Evolutionary conservation across 2,888 invertebrate species (phyloP).

Genomic region (Isoperla grammatica): DNA sequence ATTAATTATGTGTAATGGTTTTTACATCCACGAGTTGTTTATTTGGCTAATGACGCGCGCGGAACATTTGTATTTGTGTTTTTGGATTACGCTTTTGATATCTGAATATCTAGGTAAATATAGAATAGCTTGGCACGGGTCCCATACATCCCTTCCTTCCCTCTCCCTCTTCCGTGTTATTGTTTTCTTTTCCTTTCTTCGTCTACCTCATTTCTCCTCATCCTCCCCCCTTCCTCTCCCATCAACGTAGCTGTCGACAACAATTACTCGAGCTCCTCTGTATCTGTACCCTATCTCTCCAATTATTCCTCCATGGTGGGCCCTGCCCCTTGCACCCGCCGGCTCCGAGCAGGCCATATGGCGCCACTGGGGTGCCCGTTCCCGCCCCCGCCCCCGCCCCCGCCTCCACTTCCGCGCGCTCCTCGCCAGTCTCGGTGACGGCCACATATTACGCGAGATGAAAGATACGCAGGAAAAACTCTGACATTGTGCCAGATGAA

Average conservation of each 20-base stretch:
- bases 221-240: background rate
- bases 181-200: slow-evolving; percentile 8
- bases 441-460: slow-evolving; percentile 10
- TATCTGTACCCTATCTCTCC: slow-evolving; percentile 9
- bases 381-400: background rate
- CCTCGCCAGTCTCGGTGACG: background rate
- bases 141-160: no score
- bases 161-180: no score
- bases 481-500: slow-evolving; percentile 17
- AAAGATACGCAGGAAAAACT: slow-evolving; percentile 15
- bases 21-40: no score
- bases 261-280: slow-evolving; percentile 5
- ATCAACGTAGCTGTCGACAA: slow-evolving; percentile 11
- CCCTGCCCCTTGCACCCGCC: background rate
- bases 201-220: slow-evolving; percentile 5
- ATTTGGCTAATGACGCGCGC: no score
- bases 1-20: no score
- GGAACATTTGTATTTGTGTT: no score
- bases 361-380: slow-evolving; percentile 6
- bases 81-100: no score
- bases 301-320: slow-evolving; percentile 8
- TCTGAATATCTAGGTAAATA: no score
- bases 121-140: no score
- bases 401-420: background rate
- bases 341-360: background rate